Base-by-base conservation (phyloP, 2,113 vertebrate genomes). In the Blennius ocellaris region DNA sequence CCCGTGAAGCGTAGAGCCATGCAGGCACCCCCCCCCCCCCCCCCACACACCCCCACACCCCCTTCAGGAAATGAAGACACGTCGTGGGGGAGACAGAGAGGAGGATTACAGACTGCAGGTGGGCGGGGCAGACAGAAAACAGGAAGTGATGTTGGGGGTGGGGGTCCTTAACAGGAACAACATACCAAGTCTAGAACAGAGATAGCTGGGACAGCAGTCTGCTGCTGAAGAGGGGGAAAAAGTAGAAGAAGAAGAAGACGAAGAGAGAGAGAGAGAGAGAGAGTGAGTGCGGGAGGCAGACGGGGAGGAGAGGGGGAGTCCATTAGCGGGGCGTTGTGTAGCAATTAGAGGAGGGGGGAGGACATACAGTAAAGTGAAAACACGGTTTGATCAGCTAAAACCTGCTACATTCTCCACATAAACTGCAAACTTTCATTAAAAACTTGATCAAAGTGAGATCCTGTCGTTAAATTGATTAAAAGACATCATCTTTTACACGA, bases 161-260 rank as follows among this genome's bases (percentile, higher is more conserved):
- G 67, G 57, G 7, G 41, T 2, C 10, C 70, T 55, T 84, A 89
- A 90, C 89, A 86, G 83, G 92, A 93, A 94, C 91, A 95, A 99
- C 98, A 95, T 99, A 99, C 98, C 98, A 99, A 99, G 94, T 99
- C 97, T 98, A 99, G 97, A 95, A 99, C 97, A 97, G 98, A 99
- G 95, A 99, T 99, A 96, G 98, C 97, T 96, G 97, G 97, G 95
- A 99, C 88, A 98, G 97, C 96, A 96, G 96, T 99, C 97, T 98
- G 97, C 96, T 97, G 98, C 96, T 95, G 93, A 92, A 84, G 93
- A 92, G 85, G 73, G 83, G 75, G 87, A 80, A 80, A 92, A 85
- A 77, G 80, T 89, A 81, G 83, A 82, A 48, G 87, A 80, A 82
- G 93, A 87, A 77, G 80, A 90, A 81, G 83, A 82, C 69, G 85